These are phyloP conservation scores for Itoplectis maculator DNA, from an alignment of 2,888 invertebrate genomes.

Conservation along the genomic window DNA sequence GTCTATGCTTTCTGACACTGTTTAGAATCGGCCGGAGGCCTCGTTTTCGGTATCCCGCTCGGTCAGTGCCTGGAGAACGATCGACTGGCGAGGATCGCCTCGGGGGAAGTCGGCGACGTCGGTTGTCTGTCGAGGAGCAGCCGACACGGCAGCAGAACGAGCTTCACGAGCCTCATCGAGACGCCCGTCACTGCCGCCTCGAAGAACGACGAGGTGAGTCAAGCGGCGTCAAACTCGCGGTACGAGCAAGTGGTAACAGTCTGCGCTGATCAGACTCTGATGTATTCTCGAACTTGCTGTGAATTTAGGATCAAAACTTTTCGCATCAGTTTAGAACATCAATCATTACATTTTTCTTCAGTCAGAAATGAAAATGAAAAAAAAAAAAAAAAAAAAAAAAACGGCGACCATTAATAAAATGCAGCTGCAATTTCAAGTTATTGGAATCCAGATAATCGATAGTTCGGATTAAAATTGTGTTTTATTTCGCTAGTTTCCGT, in stretches of 20 bases:
- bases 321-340: no score
- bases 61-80: constrained; percentile 94
- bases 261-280: not conserved
- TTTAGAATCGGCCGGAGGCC: constrained; percentile 84
- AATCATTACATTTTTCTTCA: no score
- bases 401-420: no score
- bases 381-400: no score
- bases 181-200: constrained; percentile 81
- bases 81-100: constrained; percentile 85
- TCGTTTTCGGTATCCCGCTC: constrained; percentile 94
- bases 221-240: not conserved
- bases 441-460: no score
- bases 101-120: constrained; percentile 79
- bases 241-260: not conserved
- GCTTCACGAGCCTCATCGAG: constrained; percentile 90
- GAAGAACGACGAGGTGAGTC: constrained; percentile 87
- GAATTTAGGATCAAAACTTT: no score
- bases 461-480: no score
- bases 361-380: no score
- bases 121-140: constrained; percentile 83
- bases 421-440: no score
- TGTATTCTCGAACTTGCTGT: not conserved
- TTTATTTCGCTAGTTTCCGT: not conserved
- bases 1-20: constrained; percentile 16
- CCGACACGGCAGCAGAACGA: constrained; percentile 89